A percentile compares a stretch with the other conserved stretches of the same genome.
These are phyloP conservation scores for Lobophora halterata DNA, from an alignment of 2,888 invertebrate species.

Conservation along the genomic window DNA sequence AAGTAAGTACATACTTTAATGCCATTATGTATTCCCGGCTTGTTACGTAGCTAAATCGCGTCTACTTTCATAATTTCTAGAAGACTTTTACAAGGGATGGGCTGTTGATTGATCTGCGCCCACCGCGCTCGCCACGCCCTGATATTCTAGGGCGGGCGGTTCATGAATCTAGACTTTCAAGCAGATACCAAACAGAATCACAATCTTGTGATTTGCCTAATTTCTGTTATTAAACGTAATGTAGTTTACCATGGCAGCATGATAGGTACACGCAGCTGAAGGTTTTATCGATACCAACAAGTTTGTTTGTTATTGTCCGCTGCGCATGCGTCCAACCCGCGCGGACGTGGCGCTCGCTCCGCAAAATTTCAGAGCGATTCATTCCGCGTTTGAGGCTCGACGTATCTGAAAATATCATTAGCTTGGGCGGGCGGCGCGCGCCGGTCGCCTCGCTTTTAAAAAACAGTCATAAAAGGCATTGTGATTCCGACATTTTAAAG, in stretches of 20 bases:
- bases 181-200: no score
- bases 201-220: no score
- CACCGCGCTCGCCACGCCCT: no score
- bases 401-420: slow-evolving; percentile 45
- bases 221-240: neutral
- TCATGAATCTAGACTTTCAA: no score
- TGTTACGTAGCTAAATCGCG: no score
- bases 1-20: no score
- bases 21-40: no score
- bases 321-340: slow-evolving; percentile 55
- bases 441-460: slow-evolving; percentile 40
- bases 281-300: slow-evolving; percentile 57
- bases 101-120: no score
- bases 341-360: slow-evolving; percentile 25
- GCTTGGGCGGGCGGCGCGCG: slow-evolving; percentile 76
- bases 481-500: slow-evolving; percentile 41
- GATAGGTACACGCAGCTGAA: slow-evolving; percentile 3
- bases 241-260: neutral
- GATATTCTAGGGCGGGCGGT: no score
- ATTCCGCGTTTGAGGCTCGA: slow-evolving; percentile 50
- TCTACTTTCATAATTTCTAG: no score
- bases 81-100: no score
- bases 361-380: slow-evolving; percentile 35
- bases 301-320: slow-evolving; percentile 52
- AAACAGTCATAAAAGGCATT: slow-evolving; percentile 36